These are phyloP conservation scores for Amblyteles armatorius DNA, from an alignment of 2,888 invertebrate species.

Conservation along the genomic window DNA sequence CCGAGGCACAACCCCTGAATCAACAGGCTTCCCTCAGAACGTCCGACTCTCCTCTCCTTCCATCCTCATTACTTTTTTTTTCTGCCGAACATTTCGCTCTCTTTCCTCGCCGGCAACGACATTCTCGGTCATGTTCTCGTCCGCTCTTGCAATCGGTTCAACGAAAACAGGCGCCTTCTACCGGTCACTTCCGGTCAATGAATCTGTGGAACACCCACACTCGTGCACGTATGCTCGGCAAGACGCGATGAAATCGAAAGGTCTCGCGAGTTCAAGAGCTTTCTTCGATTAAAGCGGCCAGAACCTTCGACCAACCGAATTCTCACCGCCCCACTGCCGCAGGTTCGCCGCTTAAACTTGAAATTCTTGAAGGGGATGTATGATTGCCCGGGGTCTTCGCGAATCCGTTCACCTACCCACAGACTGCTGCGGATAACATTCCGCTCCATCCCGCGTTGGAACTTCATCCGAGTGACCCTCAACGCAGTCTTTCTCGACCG, in stretches of 20 bases:
- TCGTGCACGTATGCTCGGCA: not conserved
- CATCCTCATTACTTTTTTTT: not conserved
- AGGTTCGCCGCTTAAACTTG: slow-evolving; percentile 50
- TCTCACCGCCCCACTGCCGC: slow-evolving; percentile 20
- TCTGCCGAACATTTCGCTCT: not conserved
- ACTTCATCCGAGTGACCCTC: not conserved
- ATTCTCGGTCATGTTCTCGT: not conserved
- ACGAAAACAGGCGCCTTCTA: slow-evolving; percentile 8
- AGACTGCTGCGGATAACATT: not conserved
- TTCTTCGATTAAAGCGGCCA: slow-evolving; percentile 59
- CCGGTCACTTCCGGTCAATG: slow-evolving; percentile 6
- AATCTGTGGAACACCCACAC: slow-evolving; percentile 14
- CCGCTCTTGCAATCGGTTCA: not conserved
- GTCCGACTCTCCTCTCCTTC: slow-evolving; percentile 36
- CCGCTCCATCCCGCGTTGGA: not conserved
- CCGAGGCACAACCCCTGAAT: slow-evolving; percentile 76
- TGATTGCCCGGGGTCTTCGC: slow-evolving; percentile 70
- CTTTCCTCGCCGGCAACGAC: not conserved
- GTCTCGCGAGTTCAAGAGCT: slow-evolving; percentile 50
- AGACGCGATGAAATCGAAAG: slow-evolving; percentile 41
- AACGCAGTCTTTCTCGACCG: not conserved
- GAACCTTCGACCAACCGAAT: slow-evolving; percentile 42
- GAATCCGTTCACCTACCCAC: not conserved
- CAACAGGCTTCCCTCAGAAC: slow-evolving; percentile 79
- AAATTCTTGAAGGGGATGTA: slow-evolving; percentile 81